Base-by-base conservation (phyloP, 2,797 vertebrate species). In the Delichon dasypus region DNA sequence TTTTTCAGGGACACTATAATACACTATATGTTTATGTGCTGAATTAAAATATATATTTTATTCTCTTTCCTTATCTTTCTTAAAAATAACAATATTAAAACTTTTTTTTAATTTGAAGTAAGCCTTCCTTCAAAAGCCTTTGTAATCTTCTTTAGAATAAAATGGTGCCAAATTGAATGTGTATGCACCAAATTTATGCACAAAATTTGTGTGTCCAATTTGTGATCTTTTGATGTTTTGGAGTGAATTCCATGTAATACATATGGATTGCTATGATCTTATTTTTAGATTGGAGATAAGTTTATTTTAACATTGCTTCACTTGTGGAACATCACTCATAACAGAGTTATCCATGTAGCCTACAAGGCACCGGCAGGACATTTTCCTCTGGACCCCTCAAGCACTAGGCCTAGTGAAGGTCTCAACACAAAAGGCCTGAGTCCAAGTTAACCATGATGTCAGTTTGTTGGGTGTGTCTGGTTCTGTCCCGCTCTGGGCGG, bases 401-500 rank as follows among this genome's bases (percentile, higher is more conserved):
- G 7, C 0, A 0, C 4, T 15, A 9, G 8, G 10, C 36, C 11
- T n/a, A 40, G 16, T 30, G 45, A 84, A 62, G 27, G 16, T 2
- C 10, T 29, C 19, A 61, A 26, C 30, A 70, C 5, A 76, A 25
- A 82, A 54, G 45, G 11, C 45, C 21, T 42, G 91, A 85, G 10
- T 51, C 27, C 17, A 81, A 67, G 42, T 45, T 30, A 68, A 3
- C 7, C 25, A 17, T 40, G 2, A 13, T 7, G 34, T 9, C n/a
- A 51, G 3, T 64, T 79, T 38, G 3, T 17, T 53, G 23, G 13
- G n/a, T n/a, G n/a, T n/a, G n/a, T n/a, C n/a, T n/a, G n/a, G n/a
- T n/a, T n/a, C n/a, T n/a, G n/a, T n/a, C n/a, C n/a, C n/a, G n/a
- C n/a, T n/a, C n/a, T n/a, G n/a, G n/a, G n/a, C n/a, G n/a, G n/a